Conservation (phyloP, 2,797 vertebrate species). For the Phyllotis vaccarum region DNA sequence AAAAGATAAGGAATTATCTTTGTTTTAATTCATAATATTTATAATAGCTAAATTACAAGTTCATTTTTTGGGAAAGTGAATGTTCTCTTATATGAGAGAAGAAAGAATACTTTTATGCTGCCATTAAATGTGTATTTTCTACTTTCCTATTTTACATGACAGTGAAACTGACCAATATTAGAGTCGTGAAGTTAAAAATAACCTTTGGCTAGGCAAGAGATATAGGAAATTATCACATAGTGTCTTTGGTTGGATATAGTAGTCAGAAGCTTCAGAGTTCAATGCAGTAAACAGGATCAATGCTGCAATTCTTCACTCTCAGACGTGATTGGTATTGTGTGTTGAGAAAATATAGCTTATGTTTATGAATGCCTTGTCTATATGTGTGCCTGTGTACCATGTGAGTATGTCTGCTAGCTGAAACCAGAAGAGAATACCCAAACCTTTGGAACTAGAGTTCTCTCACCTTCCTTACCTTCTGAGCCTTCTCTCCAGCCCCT, state of each 20-base stretch:
- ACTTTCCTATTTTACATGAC: background rate
- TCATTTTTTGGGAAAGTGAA: background rate
- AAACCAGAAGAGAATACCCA: background rate
- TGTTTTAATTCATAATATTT: background rate
- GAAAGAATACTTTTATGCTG: background rate
- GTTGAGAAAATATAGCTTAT: background rate
- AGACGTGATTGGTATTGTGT: rapidly evolving
- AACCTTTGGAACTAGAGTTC: no score
- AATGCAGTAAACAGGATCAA: background rate
- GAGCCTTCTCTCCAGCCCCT: background rate
- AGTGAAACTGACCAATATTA: background rate
- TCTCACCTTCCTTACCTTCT: no score
- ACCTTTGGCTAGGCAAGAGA: rapidly evolving
- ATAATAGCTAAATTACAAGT: background rate
- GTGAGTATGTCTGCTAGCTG: background rate
- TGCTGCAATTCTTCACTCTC: background rate
- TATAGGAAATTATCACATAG: background rate
- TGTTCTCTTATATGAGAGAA: background rate
- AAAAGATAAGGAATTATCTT: background rate
- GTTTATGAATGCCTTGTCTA: background rate
- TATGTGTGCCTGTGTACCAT: background rate
- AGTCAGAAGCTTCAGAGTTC: background rate
- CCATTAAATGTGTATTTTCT: background rate
- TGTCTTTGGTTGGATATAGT: background rate
- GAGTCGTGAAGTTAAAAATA: background rate